Evolutionary conservation across 2,888 invertebrate species (phyloP).

Genomic region (Crossocerus cetratus): DNA sequence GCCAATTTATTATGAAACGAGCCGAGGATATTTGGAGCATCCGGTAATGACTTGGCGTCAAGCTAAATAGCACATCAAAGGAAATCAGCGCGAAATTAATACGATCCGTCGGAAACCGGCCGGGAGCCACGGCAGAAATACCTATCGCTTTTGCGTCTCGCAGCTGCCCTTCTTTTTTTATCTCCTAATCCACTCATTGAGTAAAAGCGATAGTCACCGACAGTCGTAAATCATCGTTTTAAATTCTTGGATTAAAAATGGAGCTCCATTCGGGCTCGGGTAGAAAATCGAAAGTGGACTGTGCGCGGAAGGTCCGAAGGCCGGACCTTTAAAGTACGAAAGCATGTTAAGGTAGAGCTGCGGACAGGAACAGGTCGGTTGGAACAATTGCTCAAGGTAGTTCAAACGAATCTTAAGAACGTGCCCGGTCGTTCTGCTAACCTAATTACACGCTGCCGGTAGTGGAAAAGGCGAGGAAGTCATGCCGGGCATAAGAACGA

Average conservation of each 20-base stretch:
- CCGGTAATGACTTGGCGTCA: slow-evolving; percentile 46
- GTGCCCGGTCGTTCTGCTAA: slow-evolving; percentile 62
- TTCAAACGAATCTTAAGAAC: slow-evolving; percentile 15
- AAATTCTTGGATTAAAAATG: too few species aligned
- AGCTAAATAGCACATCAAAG: slow-evolving; percentile 40
- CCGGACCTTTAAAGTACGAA: slow-evolving; percentile 32
- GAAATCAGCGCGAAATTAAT: slow-evolving; percentile 46
- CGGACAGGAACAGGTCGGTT: slow-evolving; percentile 16
- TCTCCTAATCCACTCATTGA: neutral
- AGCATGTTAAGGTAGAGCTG: slow-evolving; percentile 10
- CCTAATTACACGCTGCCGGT: slow-evolving; percentile 66
- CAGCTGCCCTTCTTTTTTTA: neutral
- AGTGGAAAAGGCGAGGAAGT: slow-evolving; percentile 44
- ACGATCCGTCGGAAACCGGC: slow-evolving; percentile 33
- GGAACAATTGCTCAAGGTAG: slow-evolving; percentile 23
- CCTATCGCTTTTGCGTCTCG: neutral
- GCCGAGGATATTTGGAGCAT: slow-evolving; percentile 52
- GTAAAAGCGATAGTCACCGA: too few species aligned
- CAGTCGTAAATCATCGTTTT: too few species aligned
- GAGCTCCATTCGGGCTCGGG: too few species aligned
- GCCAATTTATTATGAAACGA: slow-evolving; percentile 56
- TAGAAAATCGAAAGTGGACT: neutral
- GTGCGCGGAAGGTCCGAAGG: slow-evolving; percentile 13
- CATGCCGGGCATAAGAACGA: slow-evolving; percentile 53
- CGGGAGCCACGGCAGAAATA: slow-evolving; percentile 9